A percentile compares a stretch with the other conserved stretches of the same genome.
phyloP scores from a whole-genome alignment of 2,113 vertebrate species.

The Centrocercus urophasianus region DNA sequence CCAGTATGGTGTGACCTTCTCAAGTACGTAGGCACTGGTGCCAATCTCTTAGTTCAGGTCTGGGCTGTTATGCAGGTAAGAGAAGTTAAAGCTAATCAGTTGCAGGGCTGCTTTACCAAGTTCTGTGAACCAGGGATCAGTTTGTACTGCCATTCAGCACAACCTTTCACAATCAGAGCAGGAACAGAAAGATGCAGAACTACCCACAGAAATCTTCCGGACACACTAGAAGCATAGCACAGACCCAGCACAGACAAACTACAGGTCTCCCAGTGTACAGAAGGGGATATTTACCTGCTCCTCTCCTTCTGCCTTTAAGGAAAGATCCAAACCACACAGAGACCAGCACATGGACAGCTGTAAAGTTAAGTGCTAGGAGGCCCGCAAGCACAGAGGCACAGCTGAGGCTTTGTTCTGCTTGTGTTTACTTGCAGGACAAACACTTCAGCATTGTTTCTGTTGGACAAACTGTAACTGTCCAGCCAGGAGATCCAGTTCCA shows the following conservation, averaged over 20 bases:
- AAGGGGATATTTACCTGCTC: neutral
- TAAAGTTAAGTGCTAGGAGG: slow-evolving; percentile 32
- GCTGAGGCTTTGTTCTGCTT: slow-evolving; percentile 32
- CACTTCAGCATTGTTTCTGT: slow-evolving; percentile 64
- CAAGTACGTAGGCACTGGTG: neutral
- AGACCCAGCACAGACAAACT: neutral
- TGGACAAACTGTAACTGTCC: slow-evolving; percentile 53
- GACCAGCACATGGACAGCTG: slow-evolving; percentile 2
- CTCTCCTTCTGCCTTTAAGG: slow-evolving; percentile 4
- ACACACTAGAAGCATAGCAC: neutral
- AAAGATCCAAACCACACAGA: neutral
- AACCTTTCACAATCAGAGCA: neutral
- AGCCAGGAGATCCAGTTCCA: slow-evolving; percentile 38
- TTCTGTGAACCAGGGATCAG: neutral
- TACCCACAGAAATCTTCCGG: neutral
- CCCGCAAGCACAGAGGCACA: slow-evolving; percentile 10
- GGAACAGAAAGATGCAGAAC: neutral
- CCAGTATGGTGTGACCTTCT: neutral
- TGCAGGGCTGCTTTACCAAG: slow-evolving; percentile 4
- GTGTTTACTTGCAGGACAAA: slow-evolving; percentile 58
- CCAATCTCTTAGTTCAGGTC: neutral
- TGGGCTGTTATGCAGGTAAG: slow-evolving; percentile 5
- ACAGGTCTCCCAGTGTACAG: fast-evolving
- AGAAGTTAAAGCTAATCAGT: slow-evolving; percentile 27
- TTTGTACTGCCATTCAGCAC: neutral